Conservation (phyloP, 1,140 invertebrate species). For the Galleria mellonella region DNA sequence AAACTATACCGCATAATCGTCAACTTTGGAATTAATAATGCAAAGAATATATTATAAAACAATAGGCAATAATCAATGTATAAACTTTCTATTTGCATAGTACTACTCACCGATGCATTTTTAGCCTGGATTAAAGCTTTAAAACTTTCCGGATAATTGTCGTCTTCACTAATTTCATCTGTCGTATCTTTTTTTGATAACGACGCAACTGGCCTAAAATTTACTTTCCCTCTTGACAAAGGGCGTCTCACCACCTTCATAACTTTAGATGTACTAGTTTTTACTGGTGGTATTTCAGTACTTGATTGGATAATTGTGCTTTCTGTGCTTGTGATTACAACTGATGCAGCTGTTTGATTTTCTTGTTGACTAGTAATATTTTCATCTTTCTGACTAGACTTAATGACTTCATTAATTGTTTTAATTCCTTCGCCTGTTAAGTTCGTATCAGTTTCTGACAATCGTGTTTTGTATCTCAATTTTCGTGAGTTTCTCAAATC, state of each 20-base stretch:
- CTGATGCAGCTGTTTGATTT: conserved; percentile 19
- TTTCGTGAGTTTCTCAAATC: conserved; percentile 52
- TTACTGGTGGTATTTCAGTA: conserved; percentile 27
- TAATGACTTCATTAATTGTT: conserved; percentile 33
- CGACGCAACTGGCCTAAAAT: conserved; percentile 23
- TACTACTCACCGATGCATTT: conserved; percentile 57
- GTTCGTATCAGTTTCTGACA: conserved; percentile 57
- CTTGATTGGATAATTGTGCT: conserved; percentile 24
- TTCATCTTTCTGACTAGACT: conserved; percentile 53
- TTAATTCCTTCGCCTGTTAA: conserved; percentile 55
- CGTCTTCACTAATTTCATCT: conserved; percentile 61
- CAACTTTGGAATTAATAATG: no score
- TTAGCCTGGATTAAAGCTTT: conserved; percentile 67
- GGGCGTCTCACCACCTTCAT: conserved; percentile 49
- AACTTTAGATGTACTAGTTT: conserved; percentile 33
- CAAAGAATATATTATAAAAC: no score
- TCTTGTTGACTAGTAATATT: conserved; percentile 46
- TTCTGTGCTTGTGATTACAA: conserved; percentile 14
- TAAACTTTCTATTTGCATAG: no score
- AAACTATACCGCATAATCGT: no score
- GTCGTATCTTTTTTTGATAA: conserved; percentile 32
- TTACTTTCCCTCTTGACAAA: conserved; percentile 33
- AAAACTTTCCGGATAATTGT: conserved; percentile 66
- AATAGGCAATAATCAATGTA: no score
- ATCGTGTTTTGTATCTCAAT: conserved; percentile 48